These are phyloP conservation scores for Heliconius hermathena DNA, from an alignment of 1,140 invertebrate genomes.

Conservation along the genomic window DNA sequence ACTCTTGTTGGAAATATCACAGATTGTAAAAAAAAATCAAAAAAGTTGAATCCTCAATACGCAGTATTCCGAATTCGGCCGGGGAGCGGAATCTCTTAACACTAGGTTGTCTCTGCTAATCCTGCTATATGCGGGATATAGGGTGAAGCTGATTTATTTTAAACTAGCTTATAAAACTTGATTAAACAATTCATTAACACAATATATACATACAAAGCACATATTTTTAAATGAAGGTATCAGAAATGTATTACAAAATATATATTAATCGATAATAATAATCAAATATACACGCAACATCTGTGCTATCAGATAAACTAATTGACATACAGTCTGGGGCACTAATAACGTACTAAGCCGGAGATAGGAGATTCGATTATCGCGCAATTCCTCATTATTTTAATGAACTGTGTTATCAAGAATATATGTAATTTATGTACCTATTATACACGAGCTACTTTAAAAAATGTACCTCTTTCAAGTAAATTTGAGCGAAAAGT, in stretches of 20 bases:
- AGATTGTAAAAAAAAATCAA: too few species aligned
- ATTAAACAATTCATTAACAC: too few species aligned
- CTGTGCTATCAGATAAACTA: neutral
- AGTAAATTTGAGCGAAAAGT: too few species aligned
- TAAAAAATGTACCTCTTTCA: neutral
- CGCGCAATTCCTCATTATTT: neutral
- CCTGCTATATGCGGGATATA: too few species aligned
- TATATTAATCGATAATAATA: neutral
- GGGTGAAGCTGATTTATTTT: too few species aligned
- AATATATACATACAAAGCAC: too few species aligned
- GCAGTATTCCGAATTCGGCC: too few species aligned
- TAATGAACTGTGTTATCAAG: neutral
- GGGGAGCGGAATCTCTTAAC: too few species aligned
- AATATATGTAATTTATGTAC: neutral
- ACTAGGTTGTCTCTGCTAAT: too few species aligned
- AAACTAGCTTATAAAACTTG: too few species aligned
- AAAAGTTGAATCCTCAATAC: too few species aligned
- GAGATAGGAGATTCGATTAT: neutral
- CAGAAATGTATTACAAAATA: neutral
- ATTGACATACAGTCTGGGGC: neutral
- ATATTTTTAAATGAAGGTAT: neutral
- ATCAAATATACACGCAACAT: neutral
- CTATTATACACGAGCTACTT: neutral
- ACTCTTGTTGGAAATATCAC: too few species aligned
- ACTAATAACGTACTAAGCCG: neutral